Conservation (phyloP, 2,888 invertebrate genomes). For the Epistrophe grossulariae region DNA sequence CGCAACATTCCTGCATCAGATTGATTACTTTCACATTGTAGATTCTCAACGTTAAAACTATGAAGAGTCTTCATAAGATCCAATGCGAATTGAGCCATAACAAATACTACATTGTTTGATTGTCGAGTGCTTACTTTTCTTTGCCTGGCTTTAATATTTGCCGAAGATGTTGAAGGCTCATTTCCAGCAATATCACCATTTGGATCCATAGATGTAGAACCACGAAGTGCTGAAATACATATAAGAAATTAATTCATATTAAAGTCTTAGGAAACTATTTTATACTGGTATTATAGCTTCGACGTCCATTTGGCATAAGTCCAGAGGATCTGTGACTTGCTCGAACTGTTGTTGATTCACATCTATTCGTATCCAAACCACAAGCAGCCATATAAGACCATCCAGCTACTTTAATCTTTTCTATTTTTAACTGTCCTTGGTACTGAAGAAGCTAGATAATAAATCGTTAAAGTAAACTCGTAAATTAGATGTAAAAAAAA, state of each 20-base stretch:
- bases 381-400: slow-evolving; percentile 99
- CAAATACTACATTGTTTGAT: slow-evolving; percentile 84
- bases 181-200: slow-evolving; percentile 30
- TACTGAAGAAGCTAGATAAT: slow-evolving; percentile 86
- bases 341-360: slow-evolving; percentile 85
- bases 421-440: slow-evolving; percentile 88
- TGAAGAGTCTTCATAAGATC: slow-evolving; percentile 88
- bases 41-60: slow-evolving; percentile 86
- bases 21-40: slow-evolving; percentile 84
- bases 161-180: slow-evolving; percentile 64
- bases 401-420: slow-evolving; percentile 98
- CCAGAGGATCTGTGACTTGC: slow-evolving; percentile 80
- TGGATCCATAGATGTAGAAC: slow-evolving; percentile 45
- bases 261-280: background rate
- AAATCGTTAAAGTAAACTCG: background rate
- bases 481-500: background rate
- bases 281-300: slow-evolving; percentile 79
- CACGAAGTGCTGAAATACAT: slow-evolving; percentile 39
- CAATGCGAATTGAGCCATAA: slow-evolving; percentile 89
- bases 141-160: slow-evolving; percentile 64
- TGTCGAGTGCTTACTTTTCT: slow-evolving; percentile 80
- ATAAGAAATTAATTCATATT: background rate
- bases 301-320: slow-evolving; percentile 81
- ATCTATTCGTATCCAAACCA: slow-evolving; percentile 91
- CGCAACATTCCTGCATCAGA: slow-evolving; percentile 81